Evolutionary conservation across 2,797 vertebrate genomes (phyloP).

Genomic region (Graptemys geographica): DNA sequence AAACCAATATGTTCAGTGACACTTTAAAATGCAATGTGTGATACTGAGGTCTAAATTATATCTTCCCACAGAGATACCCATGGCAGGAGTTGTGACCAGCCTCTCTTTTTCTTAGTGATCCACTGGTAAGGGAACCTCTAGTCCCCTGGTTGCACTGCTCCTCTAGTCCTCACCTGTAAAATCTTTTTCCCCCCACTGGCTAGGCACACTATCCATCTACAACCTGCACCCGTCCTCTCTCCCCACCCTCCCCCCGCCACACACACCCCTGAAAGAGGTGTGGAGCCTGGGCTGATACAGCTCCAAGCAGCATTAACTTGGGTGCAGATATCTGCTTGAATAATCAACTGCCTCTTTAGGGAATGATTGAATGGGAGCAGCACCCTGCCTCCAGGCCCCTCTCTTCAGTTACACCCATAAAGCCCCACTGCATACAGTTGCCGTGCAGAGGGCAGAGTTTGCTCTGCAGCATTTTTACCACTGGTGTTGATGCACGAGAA

Average conservation of each 20-base stretch:
- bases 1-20: not conserved
- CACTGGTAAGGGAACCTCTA: not conserved
- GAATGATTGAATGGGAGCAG: not conserved
- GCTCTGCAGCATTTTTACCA: not conserved
- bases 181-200: not conserved
- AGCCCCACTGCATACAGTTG: not conserved
- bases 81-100: not conserved
- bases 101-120: not conserved
- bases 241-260: accelerated
- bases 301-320: not conserved
- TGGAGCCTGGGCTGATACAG: not conserved
- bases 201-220: not conserved
- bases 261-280: not conserved
- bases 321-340: not conserved
- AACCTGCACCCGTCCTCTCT: not conserved
- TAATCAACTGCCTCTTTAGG: not conserved
- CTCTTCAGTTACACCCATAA: not conserved
- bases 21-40: conserved; percentile 3
- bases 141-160: not conserved
- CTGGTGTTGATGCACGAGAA: not conserved
- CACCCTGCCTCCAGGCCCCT: not conserved
- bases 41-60: not conserved
- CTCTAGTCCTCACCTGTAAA: not conserved
- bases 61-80: not conserved
- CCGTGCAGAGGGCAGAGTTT: not conserved